Evolutionary conservation across 2,888 invertebrate genomes (phyloP), one percentile per base, ranked within the genome.

Genomic region (Cryptus viduatorius): DNA sequence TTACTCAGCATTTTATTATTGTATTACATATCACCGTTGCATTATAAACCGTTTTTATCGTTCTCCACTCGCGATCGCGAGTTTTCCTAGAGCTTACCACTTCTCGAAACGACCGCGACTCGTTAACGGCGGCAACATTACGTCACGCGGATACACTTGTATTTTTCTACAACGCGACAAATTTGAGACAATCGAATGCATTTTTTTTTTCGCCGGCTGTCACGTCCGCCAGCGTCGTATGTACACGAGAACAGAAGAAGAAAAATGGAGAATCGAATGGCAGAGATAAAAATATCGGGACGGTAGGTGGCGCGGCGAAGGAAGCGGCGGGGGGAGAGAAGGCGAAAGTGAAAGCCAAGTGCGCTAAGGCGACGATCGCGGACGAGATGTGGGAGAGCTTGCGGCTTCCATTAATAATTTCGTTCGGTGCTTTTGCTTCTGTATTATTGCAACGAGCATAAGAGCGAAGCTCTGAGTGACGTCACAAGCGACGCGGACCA

Each of bases 401-500:
- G n/a, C 64, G 68, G 61, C 64, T 46, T 77, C 44, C 72, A 72
- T 76, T 77, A 79, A 86, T 86, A 86, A 86, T 88, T 87, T 85
- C 67, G 84, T 78, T 83, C 83, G 37, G 72, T 79, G 86, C 24
- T 82, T 67, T 56, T 19, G 16, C 8, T 68, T 56, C 56, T 78
- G 42, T 59, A n/a, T 37, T 73, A 53, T 80, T 71, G 16, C 48
- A 42, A 44, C 14, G 72, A 50, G 65, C 46, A 59, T 81, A 50
- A 10, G 71, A 68, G 29, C n/a, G 4, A 7, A 19, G 59, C 44
- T 19, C 42, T 29, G 68, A 80, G 86, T 91, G 91, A 91, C 91
- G 89, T 89, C 89, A 89, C 85, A 84, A 83, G 85, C 89, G 88
- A 89, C 89, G 89, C 44, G 56, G 76, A 59, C 68, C 37, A 44